Evolutionary conservation across 1,140 invertebrate species (phyloP), one percentile per base, ranked within the genome.

Genomic region (Bombus huntii): DNA sequence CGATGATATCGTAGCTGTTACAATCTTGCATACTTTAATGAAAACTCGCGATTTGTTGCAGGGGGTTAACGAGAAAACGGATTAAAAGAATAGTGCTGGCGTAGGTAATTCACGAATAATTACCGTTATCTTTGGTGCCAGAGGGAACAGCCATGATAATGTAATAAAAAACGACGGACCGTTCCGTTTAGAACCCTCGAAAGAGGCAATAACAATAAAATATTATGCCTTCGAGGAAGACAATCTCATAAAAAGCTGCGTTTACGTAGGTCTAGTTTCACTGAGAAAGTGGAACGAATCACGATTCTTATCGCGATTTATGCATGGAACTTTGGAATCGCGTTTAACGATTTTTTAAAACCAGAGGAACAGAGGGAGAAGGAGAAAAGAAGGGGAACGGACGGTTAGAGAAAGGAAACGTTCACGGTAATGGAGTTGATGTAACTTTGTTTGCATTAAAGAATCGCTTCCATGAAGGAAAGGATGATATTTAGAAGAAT

Each of bases 181-280:
- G 28, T 12, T 22, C 53, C 31, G 66, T 62, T 62, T 81, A 53
- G 39, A 81, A 34, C 37, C 37, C 53, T 62, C 68, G 53, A 72
- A 72, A 72, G 68, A 22, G 28, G 68, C 57, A 80, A 80, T 80
- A 80, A 72, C 31, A 65, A 72, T 85, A 85, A 85, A 85, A 85
- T 85, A 85, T 85, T 39, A 47, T 72, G 68, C 76, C 76, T 39
- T 28, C 39, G 68, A 65, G 83, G 57, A 47, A 80, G 42, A 65
- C 10, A 42, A 80, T 85, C 68, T 78, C 75, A 37, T 80, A 72
- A 80, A 72, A 4, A 57, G 8, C 15, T 15, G 37, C 42, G 42
- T 75, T 76, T 13, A 57, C 39, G 65, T 25, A 18, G 47, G 31
- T 3, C n/a, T 22, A 79, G 75, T 62, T 62, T 84, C 66, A 22